A percentile compares a stretch with the other conserved stretches of the same genome.
phyloP scores from a whole-genome alignment of 2,888 invertebrate species.

The Antitype chi region DNA sequence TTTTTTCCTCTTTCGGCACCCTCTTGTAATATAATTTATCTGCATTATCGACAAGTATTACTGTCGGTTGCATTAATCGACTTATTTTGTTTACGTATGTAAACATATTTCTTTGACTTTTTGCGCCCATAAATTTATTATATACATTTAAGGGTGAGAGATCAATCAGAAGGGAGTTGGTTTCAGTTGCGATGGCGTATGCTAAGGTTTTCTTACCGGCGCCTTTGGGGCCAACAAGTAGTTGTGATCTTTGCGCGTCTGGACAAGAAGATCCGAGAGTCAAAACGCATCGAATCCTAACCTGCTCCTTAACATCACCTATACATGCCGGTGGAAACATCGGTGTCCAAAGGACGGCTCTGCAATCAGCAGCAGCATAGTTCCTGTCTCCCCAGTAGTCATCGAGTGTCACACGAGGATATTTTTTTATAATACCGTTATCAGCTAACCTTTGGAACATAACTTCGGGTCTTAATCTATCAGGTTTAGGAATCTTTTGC shows the following conservation, averaged over 20 bases:
- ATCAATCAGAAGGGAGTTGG: slow-evolving; percentile 94
- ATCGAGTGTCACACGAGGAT: slow-evolving; percentile 90
- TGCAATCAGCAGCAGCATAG: slow-evolving; percentile 90
- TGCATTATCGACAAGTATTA: slow-evolving; percentile 93
- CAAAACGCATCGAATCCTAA: slow-evolving; percentile 91
- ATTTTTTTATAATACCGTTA: slow-evolving; percentile 92
- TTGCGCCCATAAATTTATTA: slow-evolving; percentile 93
- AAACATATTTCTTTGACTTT: slow-evolving; percentile 92
- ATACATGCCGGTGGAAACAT: slow-evolving; percentile 88
- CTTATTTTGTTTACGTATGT: slow-evolving; percentile 92
- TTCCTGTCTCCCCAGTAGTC: slow-evolving; percentile 93
- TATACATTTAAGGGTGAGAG: slow-evolving; percentile 93
- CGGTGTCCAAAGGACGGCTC: slow-evolving; percentile 84
- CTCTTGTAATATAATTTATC: slow-evolving; percentile 93
- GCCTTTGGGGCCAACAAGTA: slow-evolving; percentile 93
- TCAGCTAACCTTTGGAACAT: slow-evolving; percentile 94
- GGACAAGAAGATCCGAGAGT: slow-evolving; percentile 88
- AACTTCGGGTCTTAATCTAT: slow-evolving; percentile 91
- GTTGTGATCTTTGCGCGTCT: slow-evolving; percentile 89
- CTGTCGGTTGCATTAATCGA: slow-evolving; percentile 92
- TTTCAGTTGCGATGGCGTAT: slow-evolving; percentile 94
- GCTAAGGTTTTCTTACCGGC: slow-evolving; percentile 93
- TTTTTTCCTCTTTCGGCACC: slow-evolving; percentile 91
- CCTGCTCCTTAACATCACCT: slow-evolving; percentile 91
- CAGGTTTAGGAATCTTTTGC: slow-evolving; percentile 91